Evolutionary conservation across 2,113 vertebrate genomes (phyloP), one percentile per base, ranked within the genome.

Genomic region (Brachirus orientalis): DNA sequence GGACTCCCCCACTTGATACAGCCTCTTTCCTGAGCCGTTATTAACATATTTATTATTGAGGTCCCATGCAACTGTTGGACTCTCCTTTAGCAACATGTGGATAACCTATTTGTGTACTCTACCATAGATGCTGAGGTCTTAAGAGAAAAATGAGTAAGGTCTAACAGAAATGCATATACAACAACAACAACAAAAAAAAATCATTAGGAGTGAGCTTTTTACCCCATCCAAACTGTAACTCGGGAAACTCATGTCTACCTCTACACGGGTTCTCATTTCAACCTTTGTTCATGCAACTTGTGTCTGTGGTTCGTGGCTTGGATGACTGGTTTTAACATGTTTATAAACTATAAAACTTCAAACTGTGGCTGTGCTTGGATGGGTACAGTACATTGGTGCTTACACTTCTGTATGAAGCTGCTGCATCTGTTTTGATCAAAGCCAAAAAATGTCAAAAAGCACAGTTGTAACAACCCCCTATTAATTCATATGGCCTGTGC

Each of bases 271-370:
- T 79, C 57, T 53, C 35, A 33, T 75, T 75, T 80, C 58, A 59
- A 10, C 12, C 54, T 55, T 72, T 53, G 14, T 58, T 61, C 48
- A 12, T 66, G 53, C 52, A 73, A 48, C 61, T 72, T 11, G 19
- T 82, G 60, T 74, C 60, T 84, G 78, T 67, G 82, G 82, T 83
- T 58, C 20, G 54, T 53, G 70, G 71, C 79, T 83, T 75, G 57
- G 55, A 28, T 58, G 51, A 54, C 74, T 66, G 51, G 52, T 45
- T 72, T 80, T 74, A 69, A 55, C 69, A 68, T 79, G 74, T 80
- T 80, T 75, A 47, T 46, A 41, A 77, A 28, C 28, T 77, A 69
- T 75, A 80, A 79, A 33, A 35, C 70, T 68, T 80, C 80, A 79
- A 80, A 66, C 68, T 67, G 44, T 0, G 75, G 60, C 51, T 41